These are phyloP conservation scores for Smittia aterrima DNA, from an alignment of 2,888 invertebrate genomes.

Conservation along the genomic window DNA sequence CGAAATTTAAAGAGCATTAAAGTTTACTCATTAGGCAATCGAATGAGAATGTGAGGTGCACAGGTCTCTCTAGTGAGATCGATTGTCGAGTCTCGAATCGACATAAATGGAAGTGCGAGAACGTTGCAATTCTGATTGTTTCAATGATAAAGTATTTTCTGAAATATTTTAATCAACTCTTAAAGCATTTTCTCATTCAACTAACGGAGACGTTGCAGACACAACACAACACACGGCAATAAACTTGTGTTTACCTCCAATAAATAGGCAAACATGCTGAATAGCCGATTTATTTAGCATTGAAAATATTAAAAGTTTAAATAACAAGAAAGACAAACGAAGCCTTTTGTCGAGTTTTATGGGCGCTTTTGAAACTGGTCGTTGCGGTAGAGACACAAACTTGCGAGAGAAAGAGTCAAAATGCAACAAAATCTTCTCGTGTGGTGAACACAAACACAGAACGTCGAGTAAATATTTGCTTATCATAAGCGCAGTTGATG, in stretches of 20 bases:
- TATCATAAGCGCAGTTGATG: conserved; percentile 24
- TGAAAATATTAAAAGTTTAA: not conserved
- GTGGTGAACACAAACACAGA: not conserved
- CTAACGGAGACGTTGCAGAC: no score
- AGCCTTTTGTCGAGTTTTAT: not conserved
- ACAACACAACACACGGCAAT: no score
- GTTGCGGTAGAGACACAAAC: not conserved
- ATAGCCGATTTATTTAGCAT: not conserved
- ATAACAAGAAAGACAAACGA: not conserved
- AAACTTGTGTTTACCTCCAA: not conserved
- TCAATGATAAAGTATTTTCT: no score
- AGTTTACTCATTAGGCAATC: not conserved
- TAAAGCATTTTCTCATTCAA: not conserved
- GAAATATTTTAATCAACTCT: not conserved
- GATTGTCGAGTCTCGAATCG: no score
- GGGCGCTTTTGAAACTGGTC: conserved; percentile 27
- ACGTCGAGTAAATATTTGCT: conserved; percentile 29
- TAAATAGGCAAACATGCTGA: conserved; percentile 5
- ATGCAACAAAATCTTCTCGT: conserved; percentile 27
- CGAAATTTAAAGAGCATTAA: not conserved
- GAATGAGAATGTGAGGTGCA: no score
- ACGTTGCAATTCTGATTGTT: no score
- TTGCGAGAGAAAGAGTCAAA: conserved; percentile 8
- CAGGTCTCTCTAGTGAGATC: no score
- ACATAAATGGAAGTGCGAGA: no score